These are phyloP conservation scores for Aphelenchoides fujianensis DNA, from an alignment of 1,140 invertebrate species.

Conservation along the genomic window DNA sequence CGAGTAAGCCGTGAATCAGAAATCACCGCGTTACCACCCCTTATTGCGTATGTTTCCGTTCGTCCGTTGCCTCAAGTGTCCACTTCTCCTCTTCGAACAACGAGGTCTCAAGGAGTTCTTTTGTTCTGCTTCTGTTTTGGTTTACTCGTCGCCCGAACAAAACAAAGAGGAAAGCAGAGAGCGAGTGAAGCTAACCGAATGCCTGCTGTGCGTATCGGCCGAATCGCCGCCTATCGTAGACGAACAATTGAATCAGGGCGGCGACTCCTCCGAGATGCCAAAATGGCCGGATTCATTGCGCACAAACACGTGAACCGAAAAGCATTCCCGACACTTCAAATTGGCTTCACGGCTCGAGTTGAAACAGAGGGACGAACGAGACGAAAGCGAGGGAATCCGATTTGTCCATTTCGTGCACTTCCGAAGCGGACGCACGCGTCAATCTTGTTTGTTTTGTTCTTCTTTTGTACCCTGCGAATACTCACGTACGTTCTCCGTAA, in stretches of 20 bases:
- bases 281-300: conserved; percentile 5
- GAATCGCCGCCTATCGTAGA: not conserved
- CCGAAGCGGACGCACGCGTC: not conserved
- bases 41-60: not conserved
- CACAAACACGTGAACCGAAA: not conserved
- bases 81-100: not conserved
- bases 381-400: not conserved
- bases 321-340: not conserved
- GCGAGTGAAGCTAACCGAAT: no score
- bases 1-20: no score
- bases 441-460: not conserved
- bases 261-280: not conserved
- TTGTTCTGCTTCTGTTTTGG: no score
- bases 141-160: no score
- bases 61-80: not conserved
- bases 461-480: not conserved
- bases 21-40: no score
- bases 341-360: no score
- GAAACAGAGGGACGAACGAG: no score
- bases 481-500: not conserved
- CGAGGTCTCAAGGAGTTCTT: not conserved
- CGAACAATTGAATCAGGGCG: not conserved
- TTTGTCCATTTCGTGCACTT: not conserved
- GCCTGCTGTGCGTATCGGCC: not conserved
- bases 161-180: no score